These are phyloP conservation scores for Rhopalosiphum maidis DNA, from an alignment of 1,140 invertebrate species.

Conservation along the genomic window DNA sequence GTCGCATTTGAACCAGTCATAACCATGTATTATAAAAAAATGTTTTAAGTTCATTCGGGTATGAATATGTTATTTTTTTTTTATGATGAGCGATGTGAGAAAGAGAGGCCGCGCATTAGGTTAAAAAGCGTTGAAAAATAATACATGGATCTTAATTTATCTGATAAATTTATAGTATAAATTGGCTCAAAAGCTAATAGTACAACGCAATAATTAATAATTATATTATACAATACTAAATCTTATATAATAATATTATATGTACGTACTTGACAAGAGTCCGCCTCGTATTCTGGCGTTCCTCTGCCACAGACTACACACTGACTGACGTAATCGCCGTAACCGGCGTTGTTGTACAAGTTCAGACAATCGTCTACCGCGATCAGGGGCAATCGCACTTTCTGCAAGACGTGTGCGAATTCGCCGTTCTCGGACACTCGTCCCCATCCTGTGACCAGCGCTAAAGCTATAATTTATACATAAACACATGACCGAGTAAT, in stretches of 20 bases:
- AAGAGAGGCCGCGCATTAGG: neutral
- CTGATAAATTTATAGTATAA: neutral
- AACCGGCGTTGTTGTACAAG: constrained; percentile 59
- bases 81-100: neutral
- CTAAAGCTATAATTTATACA: constrained; percentile 57
- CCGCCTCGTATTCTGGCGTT: constrained; percentile 63
- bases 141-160: neutral
- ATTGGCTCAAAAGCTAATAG: neutral
- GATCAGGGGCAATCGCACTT: constrained; percentile 60
- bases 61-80: neutral
- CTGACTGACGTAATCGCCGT: constrained; percentile 60
- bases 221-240: neutral
- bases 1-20: too few relatives aligned
- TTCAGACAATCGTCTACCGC: constrained; percentile 59
- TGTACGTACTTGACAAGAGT: constrained; percentile 65
- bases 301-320: constrained; percentile 65
- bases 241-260: neutral
- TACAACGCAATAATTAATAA: neutral
- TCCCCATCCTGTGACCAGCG: constrained; percentile 65
- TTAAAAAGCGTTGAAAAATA: neutral
- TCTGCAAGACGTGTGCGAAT: constrained; percentile 59
- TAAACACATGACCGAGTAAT: neutral
- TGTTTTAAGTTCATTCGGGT: neutral
- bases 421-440: constrained; percentile 61
- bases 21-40: neutral